Evolutionary conservation across 2,113 vertebrate genomes (phyloP).

Genomic region (Chascanopsetta lugubris): DNA sequence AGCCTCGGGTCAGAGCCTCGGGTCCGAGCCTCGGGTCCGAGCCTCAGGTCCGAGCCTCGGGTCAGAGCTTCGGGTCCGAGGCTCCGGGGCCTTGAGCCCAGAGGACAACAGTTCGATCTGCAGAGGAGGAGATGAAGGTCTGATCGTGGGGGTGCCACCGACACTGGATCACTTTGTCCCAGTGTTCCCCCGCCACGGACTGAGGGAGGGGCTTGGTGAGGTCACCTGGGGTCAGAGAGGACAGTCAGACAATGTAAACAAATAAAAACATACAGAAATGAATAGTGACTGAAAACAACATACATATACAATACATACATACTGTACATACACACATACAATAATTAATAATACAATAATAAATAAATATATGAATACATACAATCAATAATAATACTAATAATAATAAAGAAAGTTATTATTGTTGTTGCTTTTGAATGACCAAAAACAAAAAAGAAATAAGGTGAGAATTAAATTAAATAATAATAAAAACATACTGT

Average conservation of each 20-base stretch:
- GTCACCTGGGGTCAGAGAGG: slow-evolving; percentile 83
- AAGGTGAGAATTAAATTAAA: too few species aligned
- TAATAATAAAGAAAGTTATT: too few species aligned
- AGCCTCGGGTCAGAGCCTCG: slow-evolving; percentile 82
- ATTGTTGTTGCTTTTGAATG: too few species aligned
- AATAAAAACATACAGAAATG: too few species aligned
- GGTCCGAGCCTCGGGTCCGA: slow-evolving; percentile 76
- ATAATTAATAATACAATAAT: too few species aligned
- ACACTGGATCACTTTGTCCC: slow-evolving; percentile 98
- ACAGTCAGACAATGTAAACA: neutral
- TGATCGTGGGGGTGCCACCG: slow-evolving; percentile 94
- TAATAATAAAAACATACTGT: too few species aligned
- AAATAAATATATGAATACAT: too few species aligned
- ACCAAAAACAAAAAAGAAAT: too few species aligned
- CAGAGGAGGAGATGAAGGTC: slow-evolving; percentile 95
- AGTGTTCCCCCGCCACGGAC: slow-evolving; percentile 91
- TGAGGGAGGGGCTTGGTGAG: slow-evolving; percentile 95
- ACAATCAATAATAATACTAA: too few species aligned
- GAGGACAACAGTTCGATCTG: slow-evolving; percentile 94
- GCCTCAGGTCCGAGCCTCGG: slow-evolving; percentile 32
- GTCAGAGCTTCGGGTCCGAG: neutral
- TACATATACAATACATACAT: too few species aligned
- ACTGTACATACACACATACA: too few species aligned
- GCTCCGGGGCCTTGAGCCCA: slow-evolving; percentile 88
- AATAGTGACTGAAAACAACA: too few species aligned